phyloP scores from a whole-genome alignment of 2,888 invertebrate genomes.

The Micropterix aruncella region DNA sequence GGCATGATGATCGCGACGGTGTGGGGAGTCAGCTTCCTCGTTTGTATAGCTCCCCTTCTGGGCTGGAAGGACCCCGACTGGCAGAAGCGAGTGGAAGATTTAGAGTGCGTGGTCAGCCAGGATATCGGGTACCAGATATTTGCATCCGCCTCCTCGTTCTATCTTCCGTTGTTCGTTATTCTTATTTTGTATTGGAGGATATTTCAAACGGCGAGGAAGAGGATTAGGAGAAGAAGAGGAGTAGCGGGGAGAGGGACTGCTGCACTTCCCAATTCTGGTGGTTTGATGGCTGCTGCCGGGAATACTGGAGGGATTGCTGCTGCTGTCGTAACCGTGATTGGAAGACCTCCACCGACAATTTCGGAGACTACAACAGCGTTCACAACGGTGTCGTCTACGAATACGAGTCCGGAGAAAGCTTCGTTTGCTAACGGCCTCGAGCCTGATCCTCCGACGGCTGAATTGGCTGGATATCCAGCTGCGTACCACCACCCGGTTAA shows the following conservation, averaged over 20 bases:
- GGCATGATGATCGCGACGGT: slow-evolving; percentile 70
- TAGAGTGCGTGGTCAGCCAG: slow-evolving; percentile 70
- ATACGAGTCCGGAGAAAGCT: slow-evolving; percentile 64
- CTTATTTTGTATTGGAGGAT: slow-evolving; percentile 83
- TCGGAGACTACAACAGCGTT: slow-evolving; percentile 61
- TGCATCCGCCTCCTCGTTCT: slow-evolving; percentile 83
- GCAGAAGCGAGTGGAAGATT: slow-evolving; percentile 42
- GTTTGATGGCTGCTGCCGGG: slow-evolving; percentile 49
- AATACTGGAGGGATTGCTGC: slow-evolving; percentile 60
- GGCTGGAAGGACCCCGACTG: slow-evolving; percentile 63
- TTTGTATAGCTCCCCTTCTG: slow-evolving; percentile 76
- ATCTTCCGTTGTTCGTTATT: slow-evolving; percentile 77
- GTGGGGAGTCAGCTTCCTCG: slow-evolving; percentile 72
- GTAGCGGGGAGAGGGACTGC: slow-evolving; percentile 37
- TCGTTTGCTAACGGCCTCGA: slow-evolving; percentile 56
- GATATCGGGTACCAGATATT: slow-evolving; percentile 77
- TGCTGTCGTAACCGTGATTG: slow-evolving; percentile 56
- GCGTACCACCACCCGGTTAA: slow-evolving; percentile 37
- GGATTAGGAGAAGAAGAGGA: slow-evolving; percentile 60
- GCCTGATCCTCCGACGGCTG: slow-evolving; percentile 45
- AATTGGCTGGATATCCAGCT: slow-evolving; percentile 36
- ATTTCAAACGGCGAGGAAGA: slow-evolving; percentile 75
- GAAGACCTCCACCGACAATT: slow-evolving; percentile 57
- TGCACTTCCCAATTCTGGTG: slow-evolving; percentile 35
- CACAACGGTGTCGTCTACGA: slow-evolving; percentile 56